A percentile compares a stretch with the other conserved stretches of the same genome.
phyloP scores from a whole-genome alignment of 2,888 invertebrate genomes.

The Drosophila mimica region DNA sequence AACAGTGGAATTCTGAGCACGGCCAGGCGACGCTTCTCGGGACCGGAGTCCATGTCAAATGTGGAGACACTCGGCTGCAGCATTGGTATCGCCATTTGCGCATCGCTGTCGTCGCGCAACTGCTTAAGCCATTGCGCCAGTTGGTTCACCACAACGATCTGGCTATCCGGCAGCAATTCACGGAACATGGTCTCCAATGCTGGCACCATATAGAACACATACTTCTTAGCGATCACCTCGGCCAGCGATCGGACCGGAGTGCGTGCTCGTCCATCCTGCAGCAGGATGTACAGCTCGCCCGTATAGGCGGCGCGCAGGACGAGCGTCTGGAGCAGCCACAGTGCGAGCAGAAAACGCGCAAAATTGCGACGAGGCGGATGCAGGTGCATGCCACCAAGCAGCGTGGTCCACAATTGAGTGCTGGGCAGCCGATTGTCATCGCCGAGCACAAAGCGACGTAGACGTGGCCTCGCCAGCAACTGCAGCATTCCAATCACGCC shows the following conservation, averaged over 20 bases:
- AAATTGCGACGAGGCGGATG: conserved; percentile 75
- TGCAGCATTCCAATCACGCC: conserved; percentile 53
- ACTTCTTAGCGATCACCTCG: conserved; percentile 68
- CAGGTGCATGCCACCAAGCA: conserved; percentile 67
- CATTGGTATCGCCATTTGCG: conserved; percentile 46
- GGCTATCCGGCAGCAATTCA: conserved; percentile 16
- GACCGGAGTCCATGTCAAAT: conserved; percentile 64
- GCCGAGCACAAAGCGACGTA: conserved; percentile 72
- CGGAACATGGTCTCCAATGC: conserved; percentile 49
- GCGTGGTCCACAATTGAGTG: conserved; percentile 64
- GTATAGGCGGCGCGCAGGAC: conserved; percentile 79
- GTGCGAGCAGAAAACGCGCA: conserved; percentile 76
- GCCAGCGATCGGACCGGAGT: conserved; percentile 54
- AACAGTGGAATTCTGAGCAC: conserved; percentile 63
- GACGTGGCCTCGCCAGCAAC: conserved; percentile 9
- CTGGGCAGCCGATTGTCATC: conserved; percentile 67
- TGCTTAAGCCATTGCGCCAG: neutral
- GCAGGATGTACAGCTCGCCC: conserved; percentile 75
- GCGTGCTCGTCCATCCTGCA: conserved; percentile 76
- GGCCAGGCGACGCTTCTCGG: conserved; percentile 22
- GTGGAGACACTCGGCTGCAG: conserved; percentile 46
- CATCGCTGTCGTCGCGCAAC: conserved; percentile 48
- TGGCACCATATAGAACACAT: conserved; percentile 59
- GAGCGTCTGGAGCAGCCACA: conserved; percentile 79
- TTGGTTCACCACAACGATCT: neutral